Conservation (phyloP, 2,797 vertebrate species). For the Aeoliscus strigatus region DNA sequence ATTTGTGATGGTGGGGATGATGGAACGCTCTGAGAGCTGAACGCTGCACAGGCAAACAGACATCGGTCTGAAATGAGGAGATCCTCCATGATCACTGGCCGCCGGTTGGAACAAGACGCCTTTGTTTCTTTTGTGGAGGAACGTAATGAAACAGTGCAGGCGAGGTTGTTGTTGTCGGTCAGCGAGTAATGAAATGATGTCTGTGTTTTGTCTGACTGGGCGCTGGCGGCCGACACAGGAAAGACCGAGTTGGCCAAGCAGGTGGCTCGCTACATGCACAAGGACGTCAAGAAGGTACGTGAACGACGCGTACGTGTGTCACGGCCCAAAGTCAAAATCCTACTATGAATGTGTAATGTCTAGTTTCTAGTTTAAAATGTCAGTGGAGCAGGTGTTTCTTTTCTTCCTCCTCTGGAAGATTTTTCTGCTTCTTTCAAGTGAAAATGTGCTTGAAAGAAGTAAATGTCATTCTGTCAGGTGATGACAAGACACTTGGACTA, state of each 20-base stretch:
- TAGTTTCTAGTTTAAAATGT: too few relatives aligned
- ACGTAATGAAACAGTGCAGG: conserved; percentile 9
- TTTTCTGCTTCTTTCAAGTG: too few relatives aligned
- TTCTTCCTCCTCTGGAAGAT: too few relatives aligned
- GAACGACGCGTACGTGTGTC: neutral
- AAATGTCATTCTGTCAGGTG: too few relatives aligned
- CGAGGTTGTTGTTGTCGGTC: conserved; percentile 5
- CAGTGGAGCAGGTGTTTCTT: too few relatives aligned
- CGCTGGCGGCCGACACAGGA: conserved; percentile 66
- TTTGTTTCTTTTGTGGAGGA: conserved; percentile 1
- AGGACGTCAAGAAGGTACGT: conserved; percentile 90
- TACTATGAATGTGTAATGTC: too few relatives aligned
- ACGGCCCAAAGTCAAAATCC: too few relatives aligned
- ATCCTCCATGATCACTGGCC: conserved; percentile 25
- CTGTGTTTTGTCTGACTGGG: conserved; percentile 17
- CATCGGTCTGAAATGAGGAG: conserved; percentile 36
- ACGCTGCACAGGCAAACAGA: conserved; percentile 44
- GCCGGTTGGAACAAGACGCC: conserved; percentile 2
- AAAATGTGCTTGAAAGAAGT: too few relatives aligned
- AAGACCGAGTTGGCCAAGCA: conserved; percentile 98
- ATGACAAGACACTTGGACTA: too few relatives aligned
- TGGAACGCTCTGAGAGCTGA: conserved; percentile 40
- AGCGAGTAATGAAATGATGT: conserved; percentile 10
- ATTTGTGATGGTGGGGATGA: conserved; percentile 66
- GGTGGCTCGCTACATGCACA: conserved; percentile 93